These are phyloP conservation scores for Platynereis dumerilii DNA, from an alignment of 2,888 invertebrate species.

Conservation along the genomic window DNA sequence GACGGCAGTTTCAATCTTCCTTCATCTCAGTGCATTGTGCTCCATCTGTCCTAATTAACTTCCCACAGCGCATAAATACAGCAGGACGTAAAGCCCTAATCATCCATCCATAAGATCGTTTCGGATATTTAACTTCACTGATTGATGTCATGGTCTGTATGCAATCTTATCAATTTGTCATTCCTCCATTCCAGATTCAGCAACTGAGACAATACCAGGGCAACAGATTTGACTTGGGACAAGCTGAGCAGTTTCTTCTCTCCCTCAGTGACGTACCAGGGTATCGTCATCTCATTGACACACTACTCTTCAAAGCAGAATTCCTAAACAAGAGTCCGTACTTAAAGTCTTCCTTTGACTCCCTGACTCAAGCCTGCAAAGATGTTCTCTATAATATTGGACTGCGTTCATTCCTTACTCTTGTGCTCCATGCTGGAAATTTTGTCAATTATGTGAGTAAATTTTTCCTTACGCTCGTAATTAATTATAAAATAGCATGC, in stretches of 20 bases:
- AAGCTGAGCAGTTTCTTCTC: conserved; percentile 64
- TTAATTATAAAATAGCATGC: no score
- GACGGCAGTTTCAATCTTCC: no score
- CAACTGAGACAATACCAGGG: conserved; percentile 58
- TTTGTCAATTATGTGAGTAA: conserved; percentile 56
- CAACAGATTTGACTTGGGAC: conserved; percentile 58
- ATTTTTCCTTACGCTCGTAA: no score
- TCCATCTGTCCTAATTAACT: no score
- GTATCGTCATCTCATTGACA: conserved; percentile 60
- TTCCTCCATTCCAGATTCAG: conserved; percentile 55
- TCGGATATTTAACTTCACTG: no score
- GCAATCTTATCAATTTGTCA: no score
- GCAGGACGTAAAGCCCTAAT: no score
- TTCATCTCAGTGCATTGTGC: no score
- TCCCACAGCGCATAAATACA: no score
- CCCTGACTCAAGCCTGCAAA: conserved; percentile 45
- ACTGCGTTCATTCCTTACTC: conserved; percentile 50
- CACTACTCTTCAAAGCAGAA: conserved; percentile 64
- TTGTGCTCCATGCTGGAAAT: conserved; percentile 58
- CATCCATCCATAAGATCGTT: no score
- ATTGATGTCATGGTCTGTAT: no score
- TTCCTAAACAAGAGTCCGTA: conserved; percentile 47
- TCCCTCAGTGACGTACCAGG: conserved; percentile 59
- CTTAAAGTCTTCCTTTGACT: conserved; percentile 41
- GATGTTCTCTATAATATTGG: conserved; percentile 43